Percentiles rank a stretch among this genome's conserved stretches.
These are phyloP conservation scores for Globia sparganii DNA, from an alignment of 2,888 invertebrate species.

Conservation along the genomic window DNA sequence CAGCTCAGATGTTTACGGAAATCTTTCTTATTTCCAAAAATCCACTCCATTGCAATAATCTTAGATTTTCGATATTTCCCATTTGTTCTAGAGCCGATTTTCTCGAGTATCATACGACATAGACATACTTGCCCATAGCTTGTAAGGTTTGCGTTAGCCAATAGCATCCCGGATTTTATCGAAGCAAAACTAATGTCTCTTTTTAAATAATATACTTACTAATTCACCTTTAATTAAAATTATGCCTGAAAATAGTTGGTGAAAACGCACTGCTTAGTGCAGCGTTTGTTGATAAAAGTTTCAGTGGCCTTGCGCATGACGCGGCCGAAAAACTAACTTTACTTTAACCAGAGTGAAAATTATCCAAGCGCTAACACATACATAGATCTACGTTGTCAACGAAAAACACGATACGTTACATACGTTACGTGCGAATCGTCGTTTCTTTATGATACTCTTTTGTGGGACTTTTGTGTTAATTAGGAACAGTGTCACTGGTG, in stretches of 20 bases:
- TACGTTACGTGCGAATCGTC: background rate
- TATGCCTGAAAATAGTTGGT: background rate
- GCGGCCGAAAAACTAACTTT: slow-evolving; percentile 8
- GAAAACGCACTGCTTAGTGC: background rate
- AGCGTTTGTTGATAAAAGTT: background rate
- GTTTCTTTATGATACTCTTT: background rate
- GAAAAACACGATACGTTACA: background rate
- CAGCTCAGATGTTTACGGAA: background rate
- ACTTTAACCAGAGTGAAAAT: background rate
- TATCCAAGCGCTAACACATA: background rate
- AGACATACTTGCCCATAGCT: background rate
- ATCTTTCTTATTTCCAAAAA: background rate
- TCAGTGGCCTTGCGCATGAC: background rate
- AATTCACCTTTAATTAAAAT: background rate
- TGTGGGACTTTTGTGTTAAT: background rate
- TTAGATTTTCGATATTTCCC: background rate
- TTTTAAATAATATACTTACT: background rate
- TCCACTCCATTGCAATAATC: background rate
- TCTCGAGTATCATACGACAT: background rate
- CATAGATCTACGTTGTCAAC: background rate
- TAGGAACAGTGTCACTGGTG: background rate
- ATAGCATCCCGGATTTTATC: background rate
- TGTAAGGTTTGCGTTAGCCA: background rate
- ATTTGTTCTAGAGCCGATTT: background rate
- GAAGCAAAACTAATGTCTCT: background rate